A percentile compares a stretch with the other conserved stretches of the same genome.
These are phyloP conservation scores for Echinarachnius parma DNA, from an alignment of 53 echinoderm and acorn worm species.

Conservation along the genomic window DNA sequence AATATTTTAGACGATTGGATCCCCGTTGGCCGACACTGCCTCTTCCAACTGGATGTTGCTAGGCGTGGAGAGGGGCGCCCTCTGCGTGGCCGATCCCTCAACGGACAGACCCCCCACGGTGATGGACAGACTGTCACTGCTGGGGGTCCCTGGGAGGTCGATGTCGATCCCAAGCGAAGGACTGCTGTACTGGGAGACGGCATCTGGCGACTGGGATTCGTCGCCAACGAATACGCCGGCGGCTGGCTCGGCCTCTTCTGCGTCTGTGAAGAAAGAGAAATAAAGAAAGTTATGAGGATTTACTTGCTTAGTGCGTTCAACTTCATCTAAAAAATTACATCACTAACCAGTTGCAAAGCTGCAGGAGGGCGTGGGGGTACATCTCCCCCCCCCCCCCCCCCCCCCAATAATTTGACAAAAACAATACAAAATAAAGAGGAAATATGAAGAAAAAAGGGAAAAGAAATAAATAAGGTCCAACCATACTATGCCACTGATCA, in stretches of 20 bases:
- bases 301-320: no score
- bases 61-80: slow-evolving; percentile 43
- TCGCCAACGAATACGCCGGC: slow-evolving; percentile 9
- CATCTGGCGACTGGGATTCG: slow-evolving; percentile 2
- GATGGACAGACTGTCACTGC: slow-evolving; percentile 39
- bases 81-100: no score
- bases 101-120: slow-evolving; percentile 12
- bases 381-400: no score
- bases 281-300: not conserved
- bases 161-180: slow-evolving; percentile 45
- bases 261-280: not conserved
- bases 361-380: no score
- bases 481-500: no score
- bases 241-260: not conserved
- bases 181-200: slow-evolving; percentile 10
- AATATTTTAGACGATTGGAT: slow-evolving; percentile 30
- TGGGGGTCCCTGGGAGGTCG: slow-evolving; percentile 80
- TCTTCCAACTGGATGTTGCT: slow-evolving; percentile 72
- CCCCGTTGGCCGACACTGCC: not conserved
- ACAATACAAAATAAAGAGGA: no score
- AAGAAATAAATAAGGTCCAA: no score
- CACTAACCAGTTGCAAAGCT: no score
- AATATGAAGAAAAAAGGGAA: no score
- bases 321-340: no score
- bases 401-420: no score